Evolutionary conservation across 2,888 invertebrate species (phyloP).

Genomic region (Drosophila peninsularis): DNA sequence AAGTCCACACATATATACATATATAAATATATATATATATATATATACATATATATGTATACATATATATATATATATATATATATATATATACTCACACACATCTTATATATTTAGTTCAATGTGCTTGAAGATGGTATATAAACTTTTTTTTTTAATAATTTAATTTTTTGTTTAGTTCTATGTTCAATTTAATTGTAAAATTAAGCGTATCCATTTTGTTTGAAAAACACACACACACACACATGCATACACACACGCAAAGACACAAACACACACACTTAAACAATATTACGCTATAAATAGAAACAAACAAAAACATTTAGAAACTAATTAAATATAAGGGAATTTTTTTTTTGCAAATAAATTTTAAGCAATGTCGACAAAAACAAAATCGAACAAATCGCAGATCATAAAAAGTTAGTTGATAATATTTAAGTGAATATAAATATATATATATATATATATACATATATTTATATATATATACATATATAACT

Average conservation of each 20-base stretch:
- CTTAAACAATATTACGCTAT: constrained; percentile 49
- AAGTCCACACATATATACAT: constrained; percentile 27
- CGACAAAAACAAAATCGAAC: not conserved
- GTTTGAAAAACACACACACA: constrained; percentile 67
- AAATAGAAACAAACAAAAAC: constrained; percentile 43
- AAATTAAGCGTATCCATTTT: constrained; percentile 64
- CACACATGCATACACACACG: constrained; percentile 17
- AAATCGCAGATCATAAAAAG: constrained; percentile 33
- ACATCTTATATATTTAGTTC: constrained; percentile 49
- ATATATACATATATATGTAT: constrained; percentile 2
- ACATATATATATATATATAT: not conserved
- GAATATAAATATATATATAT: constrained; percentile 35
- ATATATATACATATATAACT: constrained; percentile 25
- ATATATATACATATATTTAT: constrained; percentile 18
- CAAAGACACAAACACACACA: constrained; percentile 28
- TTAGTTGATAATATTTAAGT: constrained; percentile 72
- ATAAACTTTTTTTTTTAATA: constrained; percentile 29
- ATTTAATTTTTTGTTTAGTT: constrained; percentile 67
- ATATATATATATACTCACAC: not conserved
- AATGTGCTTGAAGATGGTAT: constrained; percentile 38
- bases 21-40: not conserved
- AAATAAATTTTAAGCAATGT: constrained; percentile 56
- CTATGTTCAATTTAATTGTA: constrained; percentile 74
- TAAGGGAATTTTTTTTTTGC: constrained; percentile 70
- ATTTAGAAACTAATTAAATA: constrained; percentile 62